phyloP scores from a whole-genome alignment of 2,797 vertebrate species.

The Acanthornis magna region DNA sequence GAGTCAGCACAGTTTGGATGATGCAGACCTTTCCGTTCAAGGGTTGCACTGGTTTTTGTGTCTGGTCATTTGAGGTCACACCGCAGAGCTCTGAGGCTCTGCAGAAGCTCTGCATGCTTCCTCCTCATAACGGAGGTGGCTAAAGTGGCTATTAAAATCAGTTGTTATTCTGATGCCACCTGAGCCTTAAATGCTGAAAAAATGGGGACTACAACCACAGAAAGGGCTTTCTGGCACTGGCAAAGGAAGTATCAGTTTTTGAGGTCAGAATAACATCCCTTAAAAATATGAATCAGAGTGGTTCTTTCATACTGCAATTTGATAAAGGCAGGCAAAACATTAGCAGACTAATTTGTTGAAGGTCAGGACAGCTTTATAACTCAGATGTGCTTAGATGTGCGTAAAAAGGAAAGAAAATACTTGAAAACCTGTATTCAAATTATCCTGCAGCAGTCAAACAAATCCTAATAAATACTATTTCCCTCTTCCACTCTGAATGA shows the following conservation, averaged over 20 bases:
- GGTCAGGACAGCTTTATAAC: not conserved
- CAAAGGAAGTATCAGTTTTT: conserved; percentile 39
- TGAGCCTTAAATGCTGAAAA: conserved; percentile 31
- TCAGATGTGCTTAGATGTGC: fast-evolving
- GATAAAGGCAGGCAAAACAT: not conserved
- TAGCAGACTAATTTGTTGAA: not conserved
- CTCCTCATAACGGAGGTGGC: not conserved
- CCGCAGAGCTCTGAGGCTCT: not conserved
- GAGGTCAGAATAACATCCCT: conserved; percentile 25
- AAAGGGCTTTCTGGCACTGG: conserved; percentile 18
- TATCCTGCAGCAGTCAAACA: not conserved
- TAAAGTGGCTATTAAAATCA: conserved; percentile 17
- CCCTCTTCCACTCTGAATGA: not conserved
- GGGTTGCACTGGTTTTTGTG: not conserved
- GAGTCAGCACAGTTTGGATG: not conserved
- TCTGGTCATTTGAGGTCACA: conserved; percentile 53
- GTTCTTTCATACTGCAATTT: not conserved
- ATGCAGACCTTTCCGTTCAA: conserved; percentile 14
- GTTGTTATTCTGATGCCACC: not conserved
- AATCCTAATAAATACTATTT: not conserved
- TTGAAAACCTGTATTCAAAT: not conserved
- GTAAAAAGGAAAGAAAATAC: not conserved
- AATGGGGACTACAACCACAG: conserved; percentile 18
- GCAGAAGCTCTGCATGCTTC: not conserved
- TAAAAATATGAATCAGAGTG: not conserved